Evolutionary conservation across 2,797 vertebrate species (phyloP).

Genomic region (Gymnopithys bicolor): DNA sequence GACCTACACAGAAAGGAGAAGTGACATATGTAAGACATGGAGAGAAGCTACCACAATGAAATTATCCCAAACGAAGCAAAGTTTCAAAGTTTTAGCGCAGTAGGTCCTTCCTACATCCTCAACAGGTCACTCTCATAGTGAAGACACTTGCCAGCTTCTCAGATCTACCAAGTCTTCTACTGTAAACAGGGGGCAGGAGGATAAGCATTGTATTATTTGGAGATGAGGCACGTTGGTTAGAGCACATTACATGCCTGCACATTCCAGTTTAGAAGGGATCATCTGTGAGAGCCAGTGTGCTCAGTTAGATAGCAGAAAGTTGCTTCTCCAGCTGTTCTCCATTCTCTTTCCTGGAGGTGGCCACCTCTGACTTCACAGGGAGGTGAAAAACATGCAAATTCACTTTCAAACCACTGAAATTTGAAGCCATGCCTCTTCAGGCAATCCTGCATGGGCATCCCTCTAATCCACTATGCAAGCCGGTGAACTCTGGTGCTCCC

Average conservation of each 20-base stretch:
- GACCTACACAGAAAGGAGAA: neutral
- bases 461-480: neutral
- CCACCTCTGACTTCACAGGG: neutral
- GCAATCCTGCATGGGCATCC: accelerated
- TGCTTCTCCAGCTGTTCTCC: neutral
- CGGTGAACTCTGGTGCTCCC: neutral
- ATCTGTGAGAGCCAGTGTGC: neutral
- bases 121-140: neutral
- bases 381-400: neutral
- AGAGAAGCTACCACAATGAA: neutral
- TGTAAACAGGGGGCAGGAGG: neutral
- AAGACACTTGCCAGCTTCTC: neutral
- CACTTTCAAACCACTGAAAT: neutral
- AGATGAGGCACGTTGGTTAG: neutral
- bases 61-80: neutral
- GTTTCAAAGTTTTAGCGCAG: neutral
- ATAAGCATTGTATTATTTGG: neutral
- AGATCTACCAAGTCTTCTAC: neutral
- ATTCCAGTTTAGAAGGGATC: neutral
- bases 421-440: neutral
- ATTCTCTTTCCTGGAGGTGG: neutral
- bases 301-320: neutral
- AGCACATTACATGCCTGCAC: neutral
- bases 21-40: neutral
- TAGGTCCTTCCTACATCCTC: neutral